A percentile compares a stretch with the other conserved stretches of the same genome.
Conservation (phyloP, 2,797 vertebrate species). For the Hyperoplus lanceolatus region DNA sequence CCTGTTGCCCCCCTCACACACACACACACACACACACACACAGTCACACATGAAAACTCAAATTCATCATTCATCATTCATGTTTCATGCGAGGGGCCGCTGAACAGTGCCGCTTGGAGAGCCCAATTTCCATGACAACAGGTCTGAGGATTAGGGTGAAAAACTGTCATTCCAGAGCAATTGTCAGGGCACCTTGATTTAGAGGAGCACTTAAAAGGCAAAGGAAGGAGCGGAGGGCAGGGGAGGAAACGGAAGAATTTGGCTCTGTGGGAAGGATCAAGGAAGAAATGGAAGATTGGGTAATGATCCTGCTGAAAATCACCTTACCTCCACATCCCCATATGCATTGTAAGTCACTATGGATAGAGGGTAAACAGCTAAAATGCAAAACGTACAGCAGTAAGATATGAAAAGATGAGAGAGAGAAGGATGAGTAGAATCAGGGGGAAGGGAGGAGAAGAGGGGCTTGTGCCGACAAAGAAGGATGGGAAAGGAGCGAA, state of each 20-base stretch:
- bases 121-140: constrained; percentile 87
- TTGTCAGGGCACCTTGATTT: constrained; percentile 82
- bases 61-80: constrained; percentile 78
- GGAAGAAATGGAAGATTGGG: constrained; percentile 26
- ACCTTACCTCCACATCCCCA: constrained; percentile 17
- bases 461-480: not conserved
- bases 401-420: not conserved
- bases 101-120: constrained; percentile 72
- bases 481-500: not conserved
- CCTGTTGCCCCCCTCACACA: constrained; percentile 8
- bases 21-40: constrained; percentile 23
- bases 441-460: not conserved
- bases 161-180: constrained; percentile 73
- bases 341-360: constrained; percentile 23
- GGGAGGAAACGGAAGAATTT: constrained; percentile 42
- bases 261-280: constrained; percentile 49
- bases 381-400: constrained; percentile 11
- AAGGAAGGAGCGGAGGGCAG: constrained; percentile 46
- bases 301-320: constrained; percentile 50
- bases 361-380: constrained; percentile 19
- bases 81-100: constrained; percentile 67
- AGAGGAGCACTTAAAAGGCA: constrained; percentile 65
- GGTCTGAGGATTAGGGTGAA: constrained; percentile 80
- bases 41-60: constrained; percentile 37
- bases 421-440: constrained; percentile 8